phyloP scores from a whole-genome alignment of 2,113 vertebrate species.

The Dromas ardeola region DNA sequence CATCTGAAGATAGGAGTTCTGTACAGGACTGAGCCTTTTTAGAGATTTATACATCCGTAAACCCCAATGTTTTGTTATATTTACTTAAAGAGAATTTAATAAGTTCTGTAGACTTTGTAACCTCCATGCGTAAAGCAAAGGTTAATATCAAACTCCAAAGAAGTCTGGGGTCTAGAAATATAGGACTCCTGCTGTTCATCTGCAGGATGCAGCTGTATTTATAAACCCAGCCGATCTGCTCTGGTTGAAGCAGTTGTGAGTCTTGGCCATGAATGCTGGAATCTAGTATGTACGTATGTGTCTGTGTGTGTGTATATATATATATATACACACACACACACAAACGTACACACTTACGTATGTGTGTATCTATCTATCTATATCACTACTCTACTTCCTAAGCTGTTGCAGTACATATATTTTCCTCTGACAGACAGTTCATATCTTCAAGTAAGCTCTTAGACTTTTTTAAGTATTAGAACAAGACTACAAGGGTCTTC shows the following conservation, averaged over 20 bases:
- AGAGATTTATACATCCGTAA: neutral
- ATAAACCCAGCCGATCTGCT: neutral
- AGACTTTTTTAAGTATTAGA: neutral
- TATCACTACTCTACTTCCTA: neutral
- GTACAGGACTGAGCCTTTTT: neutral
- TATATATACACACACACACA: neutral
- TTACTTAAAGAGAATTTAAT: neutral
- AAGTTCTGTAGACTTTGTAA: neutral
- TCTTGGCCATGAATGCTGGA: neutral
- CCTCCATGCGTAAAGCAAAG: neutral
- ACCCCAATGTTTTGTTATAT: neutral
- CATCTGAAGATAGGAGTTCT: neutral
- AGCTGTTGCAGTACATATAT: neutral
- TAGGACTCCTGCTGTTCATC: neutral
- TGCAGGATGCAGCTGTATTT: neutral
- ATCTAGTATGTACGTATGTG: rapidly evolving
- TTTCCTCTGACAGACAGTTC: too few relatives aligned
- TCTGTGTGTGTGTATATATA: rapidly evolving
- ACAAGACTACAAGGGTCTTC: neutral
- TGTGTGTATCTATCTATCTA: rapidly evolving
- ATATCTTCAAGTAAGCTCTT: neutral
- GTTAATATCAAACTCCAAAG: neutral
- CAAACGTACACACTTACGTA: too few relatives aligned
- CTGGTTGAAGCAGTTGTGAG: neutral
- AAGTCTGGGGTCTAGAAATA: neutral